Evolutionary conservation across 2,113 vertebrate species (phyloP).

Genomic region (Rattus rattus): DNA sequence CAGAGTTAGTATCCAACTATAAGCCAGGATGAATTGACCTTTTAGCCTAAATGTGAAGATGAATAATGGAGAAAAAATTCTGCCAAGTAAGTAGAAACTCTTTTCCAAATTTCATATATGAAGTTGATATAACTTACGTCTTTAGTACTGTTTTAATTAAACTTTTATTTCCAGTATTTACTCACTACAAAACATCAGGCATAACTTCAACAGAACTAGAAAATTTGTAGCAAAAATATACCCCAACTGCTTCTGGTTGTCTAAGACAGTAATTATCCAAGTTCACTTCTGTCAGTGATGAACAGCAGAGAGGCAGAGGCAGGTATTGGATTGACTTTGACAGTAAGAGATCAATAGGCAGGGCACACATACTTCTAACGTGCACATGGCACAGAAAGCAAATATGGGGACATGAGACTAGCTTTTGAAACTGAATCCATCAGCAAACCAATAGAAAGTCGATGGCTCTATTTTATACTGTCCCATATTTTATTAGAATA

Average conservation of each 20-base stretch:
- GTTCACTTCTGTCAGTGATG: background rate
- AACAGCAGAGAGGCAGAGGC: background rate
- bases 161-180: background rate
- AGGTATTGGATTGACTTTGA: background rate
- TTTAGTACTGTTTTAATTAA: background rate
- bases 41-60: background rate
- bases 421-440: background rate
- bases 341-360: fast-evolving
- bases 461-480: background rate
- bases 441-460: background rate
- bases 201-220: background rate
- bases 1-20: background rate
- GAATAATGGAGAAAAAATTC: background rate
- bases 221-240: background rate
- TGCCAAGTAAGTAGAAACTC: background rate
- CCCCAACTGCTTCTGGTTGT: background rate
- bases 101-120: background rate
- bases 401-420: background rate
- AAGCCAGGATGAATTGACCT: background rate
- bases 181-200: background rate
- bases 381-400: background rate
- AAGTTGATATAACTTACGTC: background rate
- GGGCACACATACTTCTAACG: background rate
- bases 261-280: background rate
- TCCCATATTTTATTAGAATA: background rate